Evolutionary conservation across 2,797 vertebrate genomes (phyloP).

Genomic region (Podargus strigoides): DNA sequence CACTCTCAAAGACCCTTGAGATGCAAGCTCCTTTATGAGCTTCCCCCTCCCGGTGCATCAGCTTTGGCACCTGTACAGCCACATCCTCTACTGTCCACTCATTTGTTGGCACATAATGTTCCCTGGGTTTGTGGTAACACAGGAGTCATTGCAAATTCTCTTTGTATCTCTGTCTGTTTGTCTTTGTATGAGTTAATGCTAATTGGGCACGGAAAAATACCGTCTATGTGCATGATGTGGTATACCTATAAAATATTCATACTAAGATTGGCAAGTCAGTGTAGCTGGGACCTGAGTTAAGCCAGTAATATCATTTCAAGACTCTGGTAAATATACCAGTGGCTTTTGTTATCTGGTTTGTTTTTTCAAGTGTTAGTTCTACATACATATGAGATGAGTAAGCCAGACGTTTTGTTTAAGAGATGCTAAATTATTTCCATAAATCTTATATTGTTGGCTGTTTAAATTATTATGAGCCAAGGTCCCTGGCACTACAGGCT

Average conservation of each 20-base stretch:
- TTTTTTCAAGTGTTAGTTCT: background rate
- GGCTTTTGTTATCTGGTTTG: conserved; percentile 6
- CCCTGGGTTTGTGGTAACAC: background rate
- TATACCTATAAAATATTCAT: conserved; percentile 17
- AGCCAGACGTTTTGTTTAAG: conserved; percentile 40
- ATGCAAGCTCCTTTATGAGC: background rate
- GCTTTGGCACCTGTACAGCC: background rate
- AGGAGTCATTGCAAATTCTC: background rate
- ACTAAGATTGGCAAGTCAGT: background rate
- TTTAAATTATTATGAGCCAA: conserved; percentile 48
- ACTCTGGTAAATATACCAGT: background rate
- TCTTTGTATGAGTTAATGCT: background rate
- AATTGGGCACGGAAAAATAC: background rate
- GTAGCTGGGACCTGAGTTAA: background rate
- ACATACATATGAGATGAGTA: background rate
- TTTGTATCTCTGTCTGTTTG: background rate
- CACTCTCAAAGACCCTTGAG: background rate
- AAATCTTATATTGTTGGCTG: background rate
- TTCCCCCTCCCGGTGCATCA: background rate
- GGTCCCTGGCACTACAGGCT: conserved; percentile 4
- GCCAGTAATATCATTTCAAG: background rate
- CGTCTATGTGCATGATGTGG: background rate
- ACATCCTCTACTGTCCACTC: background rate
- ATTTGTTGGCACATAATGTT: background rate
- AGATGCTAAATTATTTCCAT: conserved; percentile 49